Evolutionary conservation across 2,113 vertebrate species (phyloP).

Genomic region (Cyphomyrus discorhynchus): DNA sequence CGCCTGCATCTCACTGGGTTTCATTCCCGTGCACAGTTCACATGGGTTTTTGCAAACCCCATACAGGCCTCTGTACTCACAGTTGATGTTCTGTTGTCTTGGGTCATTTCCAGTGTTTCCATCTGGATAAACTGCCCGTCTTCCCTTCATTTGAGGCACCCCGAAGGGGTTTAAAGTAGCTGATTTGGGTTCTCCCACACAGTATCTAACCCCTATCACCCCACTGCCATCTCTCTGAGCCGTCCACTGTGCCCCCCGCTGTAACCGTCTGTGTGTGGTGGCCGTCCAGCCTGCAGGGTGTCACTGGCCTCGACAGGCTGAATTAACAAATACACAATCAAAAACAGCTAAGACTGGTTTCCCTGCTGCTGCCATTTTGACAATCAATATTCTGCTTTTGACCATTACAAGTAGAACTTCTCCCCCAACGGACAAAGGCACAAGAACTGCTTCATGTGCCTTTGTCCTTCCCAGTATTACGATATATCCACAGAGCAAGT

Average conservation of each 20-base stretch:
- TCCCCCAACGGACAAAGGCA: not conserved
- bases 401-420: not conserved
- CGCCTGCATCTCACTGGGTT: not conserved
- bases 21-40: not conserved
- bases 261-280: not conserved
- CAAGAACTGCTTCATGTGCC: not conserved
- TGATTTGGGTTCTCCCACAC: not conserved
- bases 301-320: not conserved
- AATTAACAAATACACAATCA: not conserved
- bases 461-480: not conserved
- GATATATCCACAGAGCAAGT: not conserved
- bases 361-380: not conserved
- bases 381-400: not conserved
- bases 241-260: slow-evolving; percentile 14
- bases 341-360: not conserved
- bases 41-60: not conserved
- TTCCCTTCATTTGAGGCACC: not conserved
- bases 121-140: not conserved
- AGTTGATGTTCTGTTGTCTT: not conserved
- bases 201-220: not conserved
- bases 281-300: not conserved
- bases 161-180: not conserved
- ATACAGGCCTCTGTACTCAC: not conserved
- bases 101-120: not conserved
- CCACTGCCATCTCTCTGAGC: slow-evolving; percentile 22